Conservation (phyloP, 2,797 vertebrate genomes). For the Characodon lateralis region DNA sequence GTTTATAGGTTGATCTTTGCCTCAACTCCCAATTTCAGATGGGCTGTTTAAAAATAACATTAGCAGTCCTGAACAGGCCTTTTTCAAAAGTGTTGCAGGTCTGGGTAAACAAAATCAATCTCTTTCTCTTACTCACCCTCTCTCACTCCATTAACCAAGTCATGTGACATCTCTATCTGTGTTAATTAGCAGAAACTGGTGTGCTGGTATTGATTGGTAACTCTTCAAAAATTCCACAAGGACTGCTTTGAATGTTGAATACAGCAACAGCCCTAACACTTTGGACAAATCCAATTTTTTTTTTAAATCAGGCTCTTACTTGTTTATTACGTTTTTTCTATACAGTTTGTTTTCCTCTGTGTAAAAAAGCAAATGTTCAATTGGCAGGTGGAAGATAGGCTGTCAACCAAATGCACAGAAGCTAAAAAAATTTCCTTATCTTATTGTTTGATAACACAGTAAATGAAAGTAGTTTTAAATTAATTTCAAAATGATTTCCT, state of each 20-base stretch:
- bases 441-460: neutral
- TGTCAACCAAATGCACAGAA: neutral
- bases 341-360: neutral
- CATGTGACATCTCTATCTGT: constrained; percentile 43
- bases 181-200: constrained; percentile 49
- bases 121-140: constrained; percentile 22
- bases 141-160: constrained; percentile 49
- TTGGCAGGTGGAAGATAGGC: neutral
- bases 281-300: neutral
- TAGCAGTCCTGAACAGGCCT: constrained; percentile 10
- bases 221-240: constrained; percentile 23
- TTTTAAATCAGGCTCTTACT: neutral
- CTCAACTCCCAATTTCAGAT: constrained; percentile 26
- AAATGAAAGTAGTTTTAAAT: neutral
- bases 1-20: constrained; percentile 5
- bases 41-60: constrained; percentile 18
- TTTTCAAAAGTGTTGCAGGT: constrained; percentile 18
- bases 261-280: constrained; percentile 4
- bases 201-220: constrained; percentile 58
- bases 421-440: neutral
- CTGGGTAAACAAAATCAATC: constrained; percentile 49
- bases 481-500: neutral
- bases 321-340: neutral
- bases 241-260: constrained; percentile 34
- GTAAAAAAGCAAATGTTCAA: neutral